Evolutionary conservation across 2,113 vertebrate genomes (phyloP), one percentile per base, ranked within the genome.

Genomic region (Eurystomus gularis): DNA sequence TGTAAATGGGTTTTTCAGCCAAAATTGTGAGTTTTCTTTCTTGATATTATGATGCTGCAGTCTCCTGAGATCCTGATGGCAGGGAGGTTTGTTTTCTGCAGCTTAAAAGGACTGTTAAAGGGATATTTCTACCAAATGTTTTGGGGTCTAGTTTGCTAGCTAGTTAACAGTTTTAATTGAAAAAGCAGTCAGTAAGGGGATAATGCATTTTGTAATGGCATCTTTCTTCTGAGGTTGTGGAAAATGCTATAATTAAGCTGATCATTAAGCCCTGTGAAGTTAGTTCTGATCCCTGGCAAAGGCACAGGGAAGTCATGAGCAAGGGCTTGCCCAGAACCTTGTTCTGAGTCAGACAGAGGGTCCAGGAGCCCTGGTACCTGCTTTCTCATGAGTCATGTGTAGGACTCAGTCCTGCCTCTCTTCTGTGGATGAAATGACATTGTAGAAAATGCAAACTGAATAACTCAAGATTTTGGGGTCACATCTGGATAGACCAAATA

Each of bases 121-220:
- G 39, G 48, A 25, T 69, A 64, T 82, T 82, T 91, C 61, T 54
- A 26, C 49, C 20, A 29, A 66, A 24, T 19, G 58, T 75, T 86
- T 40, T 31, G 49, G n/a, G 57, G 77, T 84, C 44, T 79, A 5
- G 52, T 11, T 92, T 71, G 44, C 77, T 75, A 52, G 42, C 80
- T 88, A 31, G 55, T 61, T 75, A 84, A 52, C 31, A 61, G 52
- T 82, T 95, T 89, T 93, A 95, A 95, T 94, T 96, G 94, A 89
- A 89, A 96, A 94, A 92, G 15, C 65, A 89, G 48, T 81, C 90
- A 79, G 9, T 82, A 72, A 76, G 31, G 18, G 12, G 23, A 82
- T 72, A 82, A 92, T 72, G 73, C 61, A 49, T 69, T 79, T 92
- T 83, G 65, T 83, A 77, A 81, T 28, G 52, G 80, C 80, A 62